Base-by-base conservation (phyloP, 1,140 invertebrate genomes). In the Oedothorax gibbosus region DNA sequence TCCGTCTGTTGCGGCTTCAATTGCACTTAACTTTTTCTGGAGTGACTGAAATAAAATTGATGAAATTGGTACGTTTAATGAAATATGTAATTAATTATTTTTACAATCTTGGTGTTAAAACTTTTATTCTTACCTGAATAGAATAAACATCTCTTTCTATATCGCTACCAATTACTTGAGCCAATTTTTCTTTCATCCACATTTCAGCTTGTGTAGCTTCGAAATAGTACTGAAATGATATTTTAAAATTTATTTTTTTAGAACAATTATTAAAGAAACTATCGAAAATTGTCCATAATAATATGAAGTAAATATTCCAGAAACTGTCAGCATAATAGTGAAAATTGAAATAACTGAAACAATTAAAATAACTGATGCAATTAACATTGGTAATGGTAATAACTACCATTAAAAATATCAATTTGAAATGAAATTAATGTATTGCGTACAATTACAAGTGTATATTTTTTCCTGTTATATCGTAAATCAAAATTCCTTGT, bases 61-160 rank as follows among this genome's bases (percentile, higher is more conserved):
- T 56, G 12, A 35, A 65, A 7, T 64, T 64, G 11, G 2, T 64
- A 18, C 20, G 62, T 18, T 18, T 64, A 9, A 14, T 35, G 14
- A 35, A 66, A 21, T 20, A 10, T 21, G 35, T 18, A 18, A 21
- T 35, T 66, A 11, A 7, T 64, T 64, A 2, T 64, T 64, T 64
- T 64, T 12, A 10, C 15, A 64, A 12, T 18, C 60, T 18, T 8
- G 7, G 4, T 64, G n/a, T 14, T 15, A 14, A 60, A 60, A 60
- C n/a, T 3, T 60, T 60, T 14, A 60, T 11, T 60, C 57, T 51
- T 60, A 85, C 83, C 56, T 85, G 75, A 20, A 96, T 95, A 0
- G 95, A 95, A 87, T 96, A 94, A 90, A 97, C 95, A 89, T 98
- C 96, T 77, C 95, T 94, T 0, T 95, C 96, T 84, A 93, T 93